Conservation (phyloP, 2,888 invertebrate species). For the Cactoblastis cactorum region DNA sequence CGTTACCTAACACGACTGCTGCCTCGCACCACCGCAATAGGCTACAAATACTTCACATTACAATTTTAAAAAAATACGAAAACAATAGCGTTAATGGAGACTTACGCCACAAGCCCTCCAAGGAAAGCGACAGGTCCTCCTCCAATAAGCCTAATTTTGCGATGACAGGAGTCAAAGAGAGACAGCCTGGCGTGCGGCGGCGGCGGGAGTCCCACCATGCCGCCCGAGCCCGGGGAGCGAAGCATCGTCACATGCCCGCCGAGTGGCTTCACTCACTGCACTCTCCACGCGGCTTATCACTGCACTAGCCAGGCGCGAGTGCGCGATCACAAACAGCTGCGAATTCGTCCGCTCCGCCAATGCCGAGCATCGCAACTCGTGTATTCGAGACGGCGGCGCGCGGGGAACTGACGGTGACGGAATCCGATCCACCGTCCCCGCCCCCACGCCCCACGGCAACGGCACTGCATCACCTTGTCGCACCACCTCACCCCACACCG, state of each 20-base stretch:
- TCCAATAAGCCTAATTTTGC: slow-evolving; percentile 85
- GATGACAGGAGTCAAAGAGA: slow-evolving; percentile 85
- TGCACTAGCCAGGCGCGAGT: slow-evolving; percentile 52
- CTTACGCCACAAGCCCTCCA: slow-evolving; percentile 87
- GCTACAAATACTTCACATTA: not conserved
- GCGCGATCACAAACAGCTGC: slow-evolving; percentile 37
- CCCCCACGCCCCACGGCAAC: slow-evolving; percentile 46
- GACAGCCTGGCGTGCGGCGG: slow-evolving; percentile 79
- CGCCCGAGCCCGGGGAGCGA: slow-evolving; percentile 21
- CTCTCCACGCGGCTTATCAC: slow-evolving; percentile 31
- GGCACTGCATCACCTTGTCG: slow-evolving; percentile 39
- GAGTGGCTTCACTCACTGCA: slow-evolving; percentile 54
- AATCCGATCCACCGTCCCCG: slow-evolving; percentile 31
- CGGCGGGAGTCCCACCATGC: slow-evolving; percentile 59
- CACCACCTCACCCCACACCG: slow-evolving; percentile 45
- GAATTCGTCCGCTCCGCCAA: slow-evolving; percentile 77
- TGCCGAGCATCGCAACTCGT: slow-evolving; percentile 78
- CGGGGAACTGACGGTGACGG: slow-evolving; percentile 67
- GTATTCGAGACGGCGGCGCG: slow-evolving; percentile 50
- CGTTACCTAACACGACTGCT: slow-evolving; percentile 16
- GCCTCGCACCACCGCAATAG: not conserved
- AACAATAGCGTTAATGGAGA: too few species aligned
- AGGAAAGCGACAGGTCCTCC: slow-evolving; percentile 83
- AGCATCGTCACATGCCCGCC: slow-evolving; percentile 28
- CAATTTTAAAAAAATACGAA: not conserved